Evolutionary conservation across 2,888 invertebrate genomes (phyloP).

Genomic region (Polyploca ridens): DNA sequence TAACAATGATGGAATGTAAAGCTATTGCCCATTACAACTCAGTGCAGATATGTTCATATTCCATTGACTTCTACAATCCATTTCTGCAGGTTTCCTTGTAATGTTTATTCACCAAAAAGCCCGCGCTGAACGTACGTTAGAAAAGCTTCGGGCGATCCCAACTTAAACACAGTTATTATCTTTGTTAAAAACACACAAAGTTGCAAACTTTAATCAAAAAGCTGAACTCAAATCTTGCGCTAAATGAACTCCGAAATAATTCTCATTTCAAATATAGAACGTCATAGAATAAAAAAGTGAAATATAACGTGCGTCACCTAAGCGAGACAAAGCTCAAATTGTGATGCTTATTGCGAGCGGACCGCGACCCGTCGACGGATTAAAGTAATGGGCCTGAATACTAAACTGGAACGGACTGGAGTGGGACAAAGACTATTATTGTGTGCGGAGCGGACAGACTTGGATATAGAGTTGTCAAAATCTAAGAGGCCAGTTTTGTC

Average conservation of each 20-base stretch:
- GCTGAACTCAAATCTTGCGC: background rate
- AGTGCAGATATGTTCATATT: too few species aligned
- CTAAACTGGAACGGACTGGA: constrained; percentile 33
- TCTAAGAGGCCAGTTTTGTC: too few species aligned
- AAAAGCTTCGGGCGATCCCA: background rate
- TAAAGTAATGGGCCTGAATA: constrained; percentile 58
- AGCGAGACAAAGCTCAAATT: constrained; percentile 51
- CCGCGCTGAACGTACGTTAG: background rate
- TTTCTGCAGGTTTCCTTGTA: too few species aligned
- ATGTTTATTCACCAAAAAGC: too few species aligned
- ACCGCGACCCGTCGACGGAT: constrained; percentile 52
- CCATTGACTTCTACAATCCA: too few species aligned
- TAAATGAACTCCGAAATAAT: constrained; percentile 4
- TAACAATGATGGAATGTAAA: too few species aligned
- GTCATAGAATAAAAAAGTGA: constrained; percentile 19
- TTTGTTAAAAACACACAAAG: background rate
- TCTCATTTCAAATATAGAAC: constrained; percentile 3
- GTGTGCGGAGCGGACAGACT: background rate
- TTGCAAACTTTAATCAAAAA: background rate
- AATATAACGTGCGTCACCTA: constrained; percentile 28
- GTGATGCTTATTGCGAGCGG: constrained; percentile 50
- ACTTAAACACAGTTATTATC: background rate
- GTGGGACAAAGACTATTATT: background rate
- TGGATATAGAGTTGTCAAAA: too few species aligned
- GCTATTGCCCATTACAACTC: too few species aligned